These are phyloP conservation scores for Epirrhoe alternata DNA, from an alignment of 2,888 invertebrate genomes.

Conservation along the genomic window DNA sequence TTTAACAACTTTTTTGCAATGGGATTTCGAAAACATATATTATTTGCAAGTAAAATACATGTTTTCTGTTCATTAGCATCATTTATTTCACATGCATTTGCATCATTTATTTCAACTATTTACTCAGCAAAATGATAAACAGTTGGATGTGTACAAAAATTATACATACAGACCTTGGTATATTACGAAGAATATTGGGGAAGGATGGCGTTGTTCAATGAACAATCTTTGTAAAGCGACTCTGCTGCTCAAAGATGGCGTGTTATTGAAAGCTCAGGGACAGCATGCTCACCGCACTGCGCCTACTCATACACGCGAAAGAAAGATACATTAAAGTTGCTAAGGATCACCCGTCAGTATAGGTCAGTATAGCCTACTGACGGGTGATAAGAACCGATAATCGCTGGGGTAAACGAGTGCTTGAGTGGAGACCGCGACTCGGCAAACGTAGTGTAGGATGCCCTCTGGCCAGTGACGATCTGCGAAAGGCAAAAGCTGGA, in stretches of 20 bases:
- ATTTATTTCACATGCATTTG: conserved; percentile 11
- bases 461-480: too few species aligned
- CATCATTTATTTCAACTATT: conserved; percentile 5
- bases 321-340: background rate
- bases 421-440: too few species aligned
- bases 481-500: too few species aligned
- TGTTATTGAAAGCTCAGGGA: conserved; percentile 26
- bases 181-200: conserved; percentile 16
- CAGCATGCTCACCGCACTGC: conserved; percentile 39
- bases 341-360: too few species aligned
- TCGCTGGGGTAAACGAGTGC: too few species aligned
- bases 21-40: too few species aligned
- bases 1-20: too few species aligned
- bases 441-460: too few species aligned
- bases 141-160: conserved; percentile 44
- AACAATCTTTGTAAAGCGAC: conserved; percentile 40
- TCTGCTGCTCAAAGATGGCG: conserved; percentile 33
- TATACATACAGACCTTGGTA: conserved; percentile 47
- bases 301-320: conserved; percentile 29
- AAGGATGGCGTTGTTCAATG: conserved; percentile 44
- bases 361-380: too few species aligned
- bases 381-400: too few species aligned
- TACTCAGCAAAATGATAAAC: conserved; percentile 25
- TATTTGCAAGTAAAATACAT: too few species aligned
- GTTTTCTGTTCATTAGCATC: too few species aligned